These are phyloP conservation scores for Cassiopea xamachana DNA, from an alignment of 30 jellyfish, hydroid and myxozoan genomes.

Conservation along the genomic window DNA sequence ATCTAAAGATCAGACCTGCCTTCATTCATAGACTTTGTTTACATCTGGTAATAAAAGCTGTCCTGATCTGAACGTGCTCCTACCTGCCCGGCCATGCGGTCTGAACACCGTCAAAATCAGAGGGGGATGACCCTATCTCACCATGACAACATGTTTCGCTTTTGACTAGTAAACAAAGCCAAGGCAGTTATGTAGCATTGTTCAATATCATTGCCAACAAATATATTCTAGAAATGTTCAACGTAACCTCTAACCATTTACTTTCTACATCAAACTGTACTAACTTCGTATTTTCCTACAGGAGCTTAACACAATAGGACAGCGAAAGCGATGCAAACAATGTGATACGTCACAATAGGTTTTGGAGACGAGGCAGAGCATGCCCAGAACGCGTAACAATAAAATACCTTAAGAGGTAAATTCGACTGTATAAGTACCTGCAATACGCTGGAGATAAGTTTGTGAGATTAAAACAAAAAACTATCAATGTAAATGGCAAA, in stretches of 20 bases:
- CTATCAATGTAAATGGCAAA: background rate
- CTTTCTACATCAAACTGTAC: background rate
- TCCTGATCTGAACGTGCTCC: constrained; percentile 5
- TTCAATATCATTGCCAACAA: background rate
- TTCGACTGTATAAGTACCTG: constrained; percentile 11
- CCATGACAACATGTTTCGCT: background rate
- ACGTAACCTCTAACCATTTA: background rate
- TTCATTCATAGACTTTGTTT: background rate
- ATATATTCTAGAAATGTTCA: background rate
- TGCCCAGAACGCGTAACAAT: constrained; percentile 68
- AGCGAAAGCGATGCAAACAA: background rate
- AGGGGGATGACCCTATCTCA: constrained; percentile 31
- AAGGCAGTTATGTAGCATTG: background rate
- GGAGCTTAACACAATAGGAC: background rate
- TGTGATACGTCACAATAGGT: constrained; percentile 41
- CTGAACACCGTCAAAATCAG: background rate
- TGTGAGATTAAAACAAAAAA: background rate
- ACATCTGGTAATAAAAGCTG: background rate
- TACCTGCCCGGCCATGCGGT: constrained; percentile 34
- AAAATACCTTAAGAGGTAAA: constrained; percentile 34
- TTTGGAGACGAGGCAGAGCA: constrained; percentile 65
- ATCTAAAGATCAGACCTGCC: no score
- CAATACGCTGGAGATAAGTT: background rate
- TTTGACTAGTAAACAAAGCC: background rate
- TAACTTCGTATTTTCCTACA: background rate